These are phyloP conservation scores for Balaenoptera acutorostrata DNA, from an alignment of 2,113 vertebrate genomes.

Conservation along the genomic window DNA sequence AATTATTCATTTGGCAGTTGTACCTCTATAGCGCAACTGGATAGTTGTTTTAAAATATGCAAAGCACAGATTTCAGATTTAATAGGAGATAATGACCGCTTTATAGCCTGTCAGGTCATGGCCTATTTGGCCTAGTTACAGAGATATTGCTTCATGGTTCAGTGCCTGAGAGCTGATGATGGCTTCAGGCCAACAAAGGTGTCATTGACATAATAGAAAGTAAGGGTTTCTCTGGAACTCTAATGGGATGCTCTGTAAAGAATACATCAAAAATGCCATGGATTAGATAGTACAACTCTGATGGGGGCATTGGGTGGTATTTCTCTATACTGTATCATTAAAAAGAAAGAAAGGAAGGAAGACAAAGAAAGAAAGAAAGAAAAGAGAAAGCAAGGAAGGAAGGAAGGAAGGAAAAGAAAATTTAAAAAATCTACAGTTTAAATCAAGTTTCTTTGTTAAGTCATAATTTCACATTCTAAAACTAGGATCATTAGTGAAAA, in stretches of 20 bases:
- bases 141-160: slow-evolving; percentile 47
- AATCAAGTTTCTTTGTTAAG: not conserved
- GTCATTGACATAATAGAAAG: slow-evolving; percentile 45
- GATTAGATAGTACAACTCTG: not conserved
- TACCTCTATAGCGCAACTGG: slow-evolving; percentile 28
- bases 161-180: not conserved
- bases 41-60: slow-evolving; percentile 63
- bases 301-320: not conserved
- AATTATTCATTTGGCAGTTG: slow-evolving; percentile 68
- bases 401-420: not conserved
- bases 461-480: slow-evolving; percentile 35
- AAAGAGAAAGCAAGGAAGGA: not conserved
- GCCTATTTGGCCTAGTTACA: slow-evolving; percentile 67
- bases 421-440: not conserved
- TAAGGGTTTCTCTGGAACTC: slow-evolving; percentile 41
- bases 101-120: slow-evolving; percentile 59
- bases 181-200: slow-evolving; percentile 58
- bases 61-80: slow-evolving; percentile 58
- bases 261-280: slow-evolving; percentile 27
- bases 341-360: not conserved
- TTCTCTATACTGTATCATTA: not conserved
- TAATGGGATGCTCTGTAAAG: slow-evolving; percentile 31
- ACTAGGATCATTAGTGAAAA: not conserved
- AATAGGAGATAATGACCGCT: slow-evolving; percentile 57
- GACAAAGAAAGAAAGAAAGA: not conserved